These are phyloP conservation scores for Tyria jacobaeae DNA, from an alignment of 2,888 invertebrate genomes.

Conservation along the genomic window DNA sequence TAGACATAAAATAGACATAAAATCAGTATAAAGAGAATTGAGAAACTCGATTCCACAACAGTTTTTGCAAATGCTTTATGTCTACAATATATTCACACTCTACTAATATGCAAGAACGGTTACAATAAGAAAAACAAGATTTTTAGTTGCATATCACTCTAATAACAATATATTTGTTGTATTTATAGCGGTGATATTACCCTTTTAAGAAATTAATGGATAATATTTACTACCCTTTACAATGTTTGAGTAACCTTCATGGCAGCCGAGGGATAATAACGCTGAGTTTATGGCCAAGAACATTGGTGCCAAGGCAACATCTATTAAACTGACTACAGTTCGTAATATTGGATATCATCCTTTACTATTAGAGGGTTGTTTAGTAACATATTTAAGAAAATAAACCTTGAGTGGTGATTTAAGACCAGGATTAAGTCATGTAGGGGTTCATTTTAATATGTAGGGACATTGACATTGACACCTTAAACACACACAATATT, in stretches of 20 bases:
- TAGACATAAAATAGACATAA: no score
- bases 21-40: no score
- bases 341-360: neutral
- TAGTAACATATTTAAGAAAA: neutral
- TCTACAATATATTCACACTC: no score
- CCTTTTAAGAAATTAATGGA: neutral
- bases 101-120: no score
- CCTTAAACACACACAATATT: no score
- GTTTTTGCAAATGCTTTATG: no score
- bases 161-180: neutral
- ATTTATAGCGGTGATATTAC: no score
- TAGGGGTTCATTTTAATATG: neutral
- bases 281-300: slow-evolving; percentile 16
- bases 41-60: no score
- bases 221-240: slow-evolving; percentile 13
- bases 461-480: no score
- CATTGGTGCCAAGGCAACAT: slow-evolving; percentile 18
- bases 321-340: slow-evolving; percentile 13
- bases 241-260: slow-evolving; percentile 14
- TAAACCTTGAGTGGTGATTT: neutral
- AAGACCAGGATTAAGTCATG: neutral
- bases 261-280: slow-evolving; percentile 12
- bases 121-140: no score
- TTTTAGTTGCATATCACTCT: neutral
- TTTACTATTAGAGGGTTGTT: neutral